Evolutionary conservation across 2,888 invertebrate genomes (phyloP).

Genomic region (Hipparchia sbordonii): DNA sequence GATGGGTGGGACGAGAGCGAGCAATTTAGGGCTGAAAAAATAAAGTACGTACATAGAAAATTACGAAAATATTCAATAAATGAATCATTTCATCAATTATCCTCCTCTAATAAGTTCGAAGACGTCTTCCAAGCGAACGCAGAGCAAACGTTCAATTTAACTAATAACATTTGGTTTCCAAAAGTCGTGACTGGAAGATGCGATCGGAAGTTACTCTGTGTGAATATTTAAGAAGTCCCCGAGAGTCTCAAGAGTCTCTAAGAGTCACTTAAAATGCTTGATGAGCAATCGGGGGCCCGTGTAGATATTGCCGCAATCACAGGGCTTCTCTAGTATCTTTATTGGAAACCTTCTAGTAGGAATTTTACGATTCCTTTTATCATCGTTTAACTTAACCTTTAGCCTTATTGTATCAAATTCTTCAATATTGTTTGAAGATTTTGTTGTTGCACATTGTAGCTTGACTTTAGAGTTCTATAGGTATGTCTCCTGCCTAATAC

Average conservation of each 20-base stretch:
- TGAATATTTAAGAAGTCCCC: conserved; percentile 75
- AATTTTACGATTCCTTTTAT: background rate
- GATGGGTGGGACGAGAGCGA: no score
- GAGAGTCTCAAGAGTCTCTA: conserved; percentile 68
- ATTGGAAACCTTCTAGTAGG: background rate
- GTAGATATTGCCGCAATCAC: conserved; percentile 38
- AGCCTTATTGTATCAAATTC: no score
- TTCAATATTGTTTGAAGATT: no score
- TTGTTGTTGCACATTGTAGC: no score
- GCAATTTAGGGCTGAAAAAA: no score
- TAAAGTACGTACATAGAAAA: no score
- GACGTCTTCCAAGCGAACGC: conserved; percentile 40
- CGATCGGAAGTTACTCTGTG: conserved; percentile 67
- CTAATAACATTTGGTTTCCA: conserved; percentile 49
- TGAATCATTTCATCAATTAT: conserved; percentile 44
- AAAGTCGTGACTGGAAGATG: conserved; percentile 56
- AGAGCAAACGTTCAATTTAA: conserved; percentile 50
- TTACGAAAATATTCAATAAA: background rate
- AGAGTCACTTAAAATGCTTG: conserved; percentile 73
- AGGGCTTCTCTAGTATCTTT: conserved; percentile 1
- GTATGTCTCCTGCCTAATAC: no score
- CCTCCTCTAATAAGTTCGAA: conserved; percentile 19
- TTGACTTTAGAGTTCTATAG: no score
- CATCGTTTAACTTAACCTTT: no score
- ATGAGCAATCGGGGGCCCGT: conserved; percentile 69